phyloP scores from a whole-genome alignment of 1,140 invertebrate species.

The Ruditapes philippinarum region DNA sequence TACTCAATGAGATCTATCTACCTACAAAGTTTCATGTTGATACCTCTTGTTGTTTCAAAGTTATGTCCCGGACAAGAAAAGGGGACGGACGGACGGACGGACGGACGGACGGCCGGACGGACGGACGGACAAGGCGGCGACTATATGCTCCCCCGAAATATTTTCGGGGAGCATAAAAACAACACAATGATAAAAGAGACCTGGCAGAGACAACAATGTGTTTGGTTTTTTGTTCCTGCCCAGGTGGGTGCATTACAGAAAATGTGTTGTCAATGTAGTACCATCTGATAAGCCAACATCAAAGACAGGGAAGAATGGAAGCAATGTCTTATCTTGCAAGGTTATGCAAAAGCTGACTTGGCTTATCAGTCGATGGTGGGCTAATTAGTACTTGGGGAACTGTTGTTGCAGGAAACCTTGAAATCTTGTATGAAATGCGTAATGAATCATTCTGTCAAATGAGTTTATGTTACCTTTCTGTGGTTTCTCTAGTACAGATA shows the following conservation, averaged over 20 bases:
- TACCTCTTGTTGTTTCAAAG: too few relatives aligned
- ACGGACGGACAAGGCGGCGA: too few relatives aligned
- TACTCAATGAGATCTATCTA: too few relatives aligned
- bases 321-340: slow-evolving; percentile 52
- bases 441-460: slow-evolving; percentile 27
- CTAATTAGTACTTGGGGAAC: slow-evolving; percentile 36
- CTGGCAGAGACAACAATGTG: background rate
- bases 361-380: slow-evolving; percentile 36
- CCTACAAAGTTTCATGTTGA: too few relatives aligned
- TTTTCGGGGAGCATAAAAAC: too few relatives aligned
- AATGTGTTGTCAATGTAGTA: slow-evolving; percentile 59
- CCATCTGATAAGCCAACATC: slow-evolving; percentile 59
- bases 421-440: background rate
- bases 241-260: slow-evolving; percentile 51
- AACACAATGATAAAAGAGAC: background rate
- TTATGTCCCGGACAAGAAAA: too few relatives aligned
- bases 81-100: too few relatives aligned
- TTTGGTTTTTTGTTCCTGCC: slow-evolving; percentile 23
- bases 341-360: slow-evolving; percentile 67
- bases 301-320: slow-evolving; percentile 44
- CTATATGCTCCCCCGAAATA: too few relatives aligned
- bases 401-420: slow-evolving; percentile 22
- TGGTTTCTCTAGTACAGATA: background rate
- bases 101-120: too few relatives aligned
- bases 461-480: background rate